Percentiles rank a stretch among this genome's conserved stretches.
Evolutionary conservation across 2,797 vertebrate genomes (phyloP).

Genomic region (Hipposideros larvatus): DNA sequence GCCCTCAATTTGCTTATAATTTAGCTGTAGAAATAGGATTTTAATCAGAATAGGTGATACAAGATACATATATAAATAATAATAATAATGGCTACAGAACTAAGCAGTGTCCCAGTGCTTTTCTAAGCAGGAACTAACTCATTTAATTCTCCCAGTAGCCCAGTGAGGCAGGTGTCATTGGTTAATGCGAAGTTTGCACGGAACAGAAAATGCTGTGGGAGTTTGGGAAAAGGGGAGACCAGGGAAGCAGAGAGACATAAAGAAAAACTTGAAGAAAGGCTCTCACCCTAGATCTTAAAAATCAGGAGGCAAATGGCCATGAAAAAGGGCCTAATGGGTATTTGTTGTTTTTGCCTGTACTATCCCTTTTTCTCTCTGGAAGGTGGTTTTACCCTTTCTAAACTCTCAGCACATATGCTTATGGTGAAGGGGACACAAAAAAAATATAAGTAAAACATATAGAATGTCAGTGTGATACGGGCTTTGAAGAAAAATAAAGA

Average conservation of each 20-base stretch:
- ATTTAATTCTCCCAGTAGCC: neutral
- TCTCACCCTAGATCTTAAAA: neutral
- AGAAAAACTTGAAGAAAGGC: neutral
- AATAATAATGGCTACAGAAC: neutral
- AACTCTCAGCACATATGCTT: too few relatives aligned
- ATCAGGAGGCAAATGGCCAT: neutral
- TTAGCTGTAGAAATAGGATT: neutral
- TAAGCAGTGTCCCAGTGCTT: neutral
- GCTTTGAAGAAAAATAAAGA: neutral
- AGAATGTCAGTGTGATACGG: neutral
- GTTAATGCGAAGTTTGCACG: neutral
- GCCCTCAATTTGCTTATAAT: conserved; percentile 39
- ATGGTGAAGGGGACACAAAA: neutral
- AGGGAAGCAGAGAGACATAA: neutral
- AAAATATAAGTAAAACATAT: neutral
- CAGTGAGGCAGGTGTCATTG: neutral
- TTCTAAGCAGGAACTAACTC: neutral
- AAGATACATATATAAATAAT: neutral
- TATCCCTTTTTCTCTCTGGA: neutral
- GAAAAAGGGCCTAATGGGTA: neutral
- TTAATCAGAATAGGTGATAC: neutral
- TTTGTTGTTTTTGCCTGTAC: neutral
- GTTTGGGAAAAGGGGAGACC: neutral
- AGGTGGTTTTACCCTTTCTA: neutral
- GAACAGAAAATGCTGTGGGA: neutral